Percentiles rank a stretch among this genome's conserved stretches.
These are phyloP conservation scores for Potamilus streckersoni DNA, from an alignment of 1,140 invertebrate genomes.

Conservation along the genomic window DNA sequence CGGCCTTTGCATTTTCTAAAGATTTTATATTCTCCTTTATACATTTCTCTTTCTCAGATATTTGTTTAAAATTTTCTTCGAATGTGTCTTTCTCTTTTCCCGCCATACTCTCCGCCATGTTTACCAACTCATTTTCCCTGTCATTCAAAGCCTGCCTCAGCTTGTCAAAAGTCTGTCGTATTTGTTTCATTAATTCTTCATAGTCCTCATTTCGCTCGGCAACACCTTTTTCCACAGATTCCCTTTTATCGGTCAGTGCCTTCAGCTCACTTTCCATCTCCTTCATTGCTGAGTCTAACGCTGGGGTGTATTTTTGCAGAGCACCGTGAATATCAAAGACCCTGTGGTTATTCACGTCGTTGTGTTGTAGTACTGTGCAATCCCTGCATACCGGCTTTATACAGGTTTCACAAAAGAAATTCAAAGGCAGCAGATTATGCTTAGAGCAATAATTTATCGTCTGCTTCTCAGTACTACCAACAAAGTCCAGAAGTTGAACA, in stretches of 20 bases:
- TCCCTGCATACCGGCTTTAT: slow-evolving; percentile 52
- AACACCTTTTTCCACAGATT: slow-evolving; percentile 31
- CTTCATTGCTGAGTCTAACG: slow-evolving; percentile 37
- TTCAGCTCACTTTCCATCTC: slow-evolving; percentile 40
- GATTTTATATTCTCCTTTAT: slow-evolving; percentile 28
- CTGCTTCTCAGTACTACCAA: slow-evolving; percentile 47
- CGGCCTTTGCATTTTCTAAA: slow-evolving; percentile 40
- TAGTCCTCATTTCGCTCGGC: slow-evolving; percentile 31
- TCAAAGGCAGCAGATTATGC: slow-evolving; percentile 50
- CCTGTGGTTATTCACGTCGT: slow-evolving; percentile 40
- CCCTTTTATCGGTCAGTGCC: slow-evolving; percentile 32
- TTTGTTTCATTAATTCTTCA: slow-evolving; percentile 34
- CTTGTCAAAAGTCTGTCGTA: slow-evolving; percentile 39
- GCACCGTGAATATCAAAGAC: slow-evolving; percentile 54
- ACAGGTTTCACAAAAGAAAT: slow-evolving; percentile 60
- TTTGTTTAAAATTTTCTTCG: slow-evolving; percentile 30
- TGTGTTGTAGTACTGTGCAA: slow-evolving; percentile 58
- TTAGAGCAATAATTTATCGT: slow-evolving; percentile 51
- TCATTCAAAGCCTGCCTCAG: slow-evolving; percentile 37
- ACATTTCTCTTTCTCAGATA: slow-evolving; percentile 24
- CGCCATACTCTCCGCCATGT: slow-evolving; percentile 26
- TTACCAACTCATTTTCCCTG: slow-evolving; percentile 42
- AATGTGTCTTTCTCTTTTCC: slow-evolving; percentile 40
- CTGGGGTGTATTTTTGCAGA: slow-evolving; percentile 43
- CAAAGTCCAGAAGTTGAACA: slow-evolving; percentile 55